Base-by-base conservation (phyloP, 1,140 invertebrate genomes). In the Acromyrmex echinatior region DNA sequence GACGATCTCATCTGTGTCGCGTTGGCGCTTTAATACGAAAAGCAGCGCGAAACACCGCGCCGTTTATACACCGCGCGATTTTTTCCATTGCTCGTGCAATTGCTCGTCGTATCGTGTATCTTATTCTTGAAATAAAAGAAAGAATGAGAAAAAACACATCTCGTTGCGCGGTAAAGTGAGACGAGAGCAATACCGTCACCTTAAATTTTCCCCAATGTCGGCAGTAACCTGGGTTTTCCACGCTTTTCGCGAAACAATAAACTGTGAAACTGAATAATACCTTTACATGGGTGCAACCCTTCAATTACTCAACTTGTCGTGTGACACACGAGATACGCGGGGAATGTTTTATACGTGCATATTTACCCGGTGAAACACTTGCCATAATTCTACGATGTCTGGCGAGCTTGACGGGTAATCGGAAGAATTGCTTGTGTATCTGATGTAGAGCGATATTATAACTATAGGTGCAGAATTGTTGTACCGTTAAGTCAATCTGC, bases 231-330 rank as follows among this genome's bases (percentile, higher is more conserved):
- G 25, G 12, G 21, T n/a, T 81, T 71, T 21, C 66, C 31, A 14
- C 65, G 66, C 65, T 81, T 81, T 81, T 81, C 35, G 66, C 35
- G 35, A 58, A 71, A 81, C 66, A 71, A 81, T 81, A 81, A 81
- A 71, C 65, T 45, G 51, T 35, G 66, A 45, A 28, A 25, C 65
- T 28, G 79, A 81, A 53, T 81, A 81, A 81, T 71, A 81, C n/a
- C 35, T 71, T 71, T 45, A 53, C 66, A 56, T 14, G 65, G 51
- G 53, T 58, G 49, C 65, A 14, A 66, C 51, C 79, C 79, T 71
- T 81, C 79, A 81, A 81, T 81, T 81, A 81, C 79, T 81, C 79
- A 71, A 71, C 51, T 58, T 81, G 79, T 71, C 79, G 79, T 16
- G 63, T 56, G 78, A 80, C 78, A 70, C 78, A 63, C 78, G 78